Base-by-base conservation (phyloP, 2,888 invertebrate species). In the Diabrotica balteata region DNA sequence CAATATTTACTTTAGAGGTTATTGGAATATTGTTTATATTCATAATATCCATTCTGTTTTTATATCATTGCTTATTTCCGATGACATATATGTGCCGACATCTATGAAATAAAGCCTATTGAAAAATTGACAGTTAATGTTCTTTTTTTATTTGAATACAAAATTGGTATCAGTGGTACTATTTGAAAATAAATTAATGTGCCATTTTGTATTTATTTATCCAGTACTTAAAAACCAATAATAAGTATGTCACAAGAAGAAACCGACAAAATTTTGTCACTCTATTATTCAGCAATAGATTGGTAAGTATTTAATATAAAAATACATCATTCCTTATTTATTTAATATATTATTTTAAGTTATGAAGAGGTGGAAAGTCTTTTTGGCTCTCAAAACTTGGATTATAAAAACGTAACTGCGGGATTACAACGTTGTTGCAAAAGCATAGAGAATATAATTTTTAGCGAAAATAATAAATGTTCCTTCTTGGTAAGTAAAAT, bases 221-320 rank as follows among this genome's bases (percentile, higher is more conserved):
- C 5, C 32, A 32, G 4, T 32, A 32, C 32, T 32, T 32, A 32
- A 32, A 32, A 32, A 32, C 32, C 32, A 5, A 1, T 32, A 70
- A 66, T 63, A n/a, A n/a, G n/a, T n/a, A 68, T 66, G 70, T 68
- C 66, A 46, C 53, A 70, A 11, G 53, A 65, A 47, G 55, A 67
- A 55, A 7, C 9, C 22, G 62, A 67, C 43, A 54, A 22, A 10
- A 49, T 7, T n/a, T 52, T 70, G 44, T 5, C 11, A 3, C 9
- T 32, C 55, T 68, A 63, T 59, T 44, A 68, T 11, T 60, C 57
- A 11, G 68, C 68, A n/a, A 50, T 70, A 44, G 63, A 68, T 49
- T 65, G 67, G 70, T 70, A 58, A 58, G 51, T 17, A 11, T 22
- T 1, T 32, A 32, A 32, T 4, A 32, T 32, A 32, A 32, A 32